A percentile compares a stretch with the other conserved stretches of the same genome.
These are phyloP conservation scores for Lomographa bimaculata DNA, from an alignment of 2,888 invertebrate species.

Conservation along the genomic window DNA sequence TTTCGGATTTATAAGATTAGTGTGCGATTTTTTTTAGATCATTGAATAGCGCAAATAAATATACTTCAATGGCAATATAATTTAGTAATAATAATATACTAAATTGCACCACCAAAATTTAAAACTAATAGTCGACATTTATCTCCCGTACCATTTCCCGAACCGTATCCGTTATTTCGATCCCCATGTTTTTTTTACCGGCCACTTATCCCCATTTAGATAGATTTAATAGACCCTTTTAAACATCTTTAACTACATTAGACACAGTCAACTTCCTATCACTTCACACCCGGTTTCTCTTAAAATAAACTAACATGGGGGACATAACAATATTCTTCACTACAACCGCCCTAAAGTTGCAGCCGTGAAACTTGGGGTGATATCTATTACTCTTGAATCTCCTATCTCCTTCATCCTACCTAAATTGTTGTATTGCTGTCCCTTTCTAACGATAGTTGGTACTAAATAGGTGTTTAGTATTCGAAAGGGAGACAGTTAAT, in stretches of 20 bases:
- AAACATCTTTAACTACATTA: slow-evolving; percentile 42
- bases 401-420: slow-evolving; percentile 47
- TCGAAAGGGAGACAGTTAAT: slow-evolving; percentile 80
- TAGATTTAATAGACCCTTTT: slow-evolving; percentile 24
- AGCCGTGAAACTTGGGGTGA: slow-evolving; percentile 65
- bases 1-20: too few species aligned
- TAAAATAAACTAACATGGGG: slow-evolving; percentile 54
- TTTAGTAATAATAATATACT: too few species aligned
- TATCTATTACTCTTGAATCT: slow-evolving; percentile 45
- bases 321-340: slow-evolving; percentile 43
- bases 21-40: too few species aligned
- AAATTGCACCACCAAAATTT: slow-evolving; percentile 1
- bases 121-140: not conserved
- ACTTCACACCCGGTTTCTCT: slow-evolving; percentile 64
- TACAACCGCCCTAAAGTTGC: slow-evolving; percentile 57
- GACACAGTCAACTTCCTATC: slow-evolving; percentile 66
- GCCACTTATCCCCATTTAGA: slow-evolving; percentile 21
- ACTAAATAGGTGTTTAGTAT: slow-evolving; percentile 83
- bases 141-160: not conserved
- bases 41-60: too few species aligned
- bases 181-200: slow-evolving; percentile 22
- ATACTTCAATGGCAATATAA: too few species aligned
- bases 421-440: slow-evolving; percentile 29
- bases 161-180: slow-evolving; percentile 1
- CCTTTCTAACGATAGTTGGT: slow-evolving; percentile 59